Evolutionary conservation across 1,140 invertebrate genomes (phyloP).

Genomic region (Drosophila malerkotliana): DNA sequence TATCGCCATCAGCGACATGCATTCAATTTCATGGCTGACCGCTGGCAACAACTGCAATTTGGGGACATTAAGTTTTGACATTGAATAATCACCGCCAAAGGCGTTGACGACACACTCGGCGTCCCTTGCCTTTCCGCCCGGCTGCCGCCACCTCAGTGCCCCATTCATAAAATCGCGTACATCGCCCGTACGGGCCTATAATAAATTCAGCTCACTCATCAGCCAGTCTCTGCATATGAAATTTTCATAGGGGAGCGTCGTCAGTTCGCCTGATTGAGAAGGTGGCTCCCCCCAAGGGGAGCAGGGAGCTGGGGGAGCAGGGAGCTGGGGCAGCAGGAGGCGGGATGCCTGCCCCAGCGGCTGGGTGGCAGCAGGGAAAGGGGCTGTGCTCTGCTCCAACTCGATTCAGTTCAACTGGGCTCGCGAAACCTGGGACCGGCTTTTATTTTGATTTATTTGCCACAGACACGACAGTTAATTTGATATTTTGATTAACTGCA

Average conservation of each 20-base stretch:
- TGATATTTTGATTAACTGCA: slow-evolving; percentile 84
- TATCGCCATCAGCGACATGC: slow-evolving; percentile 36
- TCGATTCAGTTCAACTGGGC: slow-evolving; percentile 32
- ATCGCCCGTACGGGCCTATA: slow-evolving; percentile 60
- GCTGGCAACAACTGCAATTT: slow-evolving; percentile 77
- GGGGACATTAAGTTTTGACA: slow-evolving; percentile 77
- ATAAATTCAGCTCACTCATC: slow-evolving; percentile 76
- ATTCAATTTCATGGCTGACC: slow-evolving; percentile 76
- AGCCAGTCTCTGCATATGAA: slow-evolving; percentile 62
- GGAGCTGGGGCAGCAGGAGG: not conserved
- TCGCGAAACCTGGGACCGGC: slow-evolving; percentile 37
- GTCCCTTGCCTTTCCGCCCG: not conserved
- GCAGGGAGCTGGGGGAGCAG: not conserved
- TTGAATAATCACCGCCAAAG: slow-evolving; percentile 76
- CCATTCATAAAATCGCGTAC: slow-evolving; percentile 65
- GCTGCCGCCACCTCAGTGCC: slow-evolving; percentile 13
- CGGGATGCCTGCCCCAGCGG: not conserved
- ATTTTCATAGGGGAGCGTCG: slow-evolving; percentile 66
- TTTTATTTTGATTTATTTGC: slow-evolving; percentile 82
- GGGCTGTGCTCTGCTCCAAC: slow-evolving; percentile 10
- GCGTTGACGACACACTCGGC: slow-evolving; percentile 62
- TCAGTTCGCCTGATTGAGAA: slow-evolving; percentile 42
- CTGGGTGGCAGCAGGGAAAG: not conserved
- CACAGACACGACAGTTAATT: slow-evolving; percentile 83
- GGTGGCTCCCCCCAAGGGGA: not conserved